Conservation (phyloP, 2,113 vertebrate genomes). For the Rhynchomys soricoides region DNA sequence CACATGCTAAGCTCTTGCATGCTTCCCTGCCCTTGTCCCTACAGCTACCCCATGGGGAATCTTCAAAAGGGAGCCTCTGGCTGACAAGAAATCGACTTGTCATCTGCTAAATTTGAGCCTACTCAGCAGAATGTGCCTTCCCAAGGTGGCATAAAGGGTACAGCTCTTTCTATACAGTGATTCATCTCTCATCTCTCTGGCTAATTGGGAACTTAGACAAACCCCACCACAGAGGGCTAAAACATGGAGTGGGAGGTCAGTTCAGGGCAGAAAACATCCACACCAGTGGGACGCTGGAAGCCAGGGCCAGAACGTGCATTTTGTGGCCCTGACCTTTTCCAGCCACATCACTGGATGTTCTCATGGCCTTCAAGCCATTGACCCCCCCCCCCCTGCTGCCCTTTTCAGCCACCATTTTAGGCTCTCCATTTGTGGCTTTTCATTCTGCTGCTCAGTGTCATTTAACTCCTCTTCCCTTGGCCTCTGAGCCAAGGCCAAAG, state of each 20-base stretch:
- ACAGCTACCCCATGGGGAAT: background rate
- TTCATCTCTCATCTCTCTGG: slow-evolving; percentile 49
- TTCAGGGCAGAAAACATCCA: background rate
- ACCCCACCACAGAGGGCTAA: background rate
- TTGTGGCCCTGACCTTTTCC: background rate
- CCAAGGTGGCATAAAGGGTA: slow-evolving; percentile 15
- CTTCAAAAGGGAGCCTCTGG: slow-evolving; percentile 56
- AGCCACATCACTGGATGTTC: background rate
- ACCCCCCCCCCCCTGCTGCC: background rate
- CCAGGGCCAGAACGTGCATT: background rate
- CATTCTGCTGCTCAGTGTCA: slow-evolving; percentile 28
- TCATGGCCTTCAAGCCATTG: background rate
- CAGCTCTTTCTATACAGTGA: background rate
- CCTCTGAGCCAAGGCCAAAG: slow-evolving; percentile 53
- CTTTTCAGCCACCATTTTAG: slow-evolving; percentile 60
- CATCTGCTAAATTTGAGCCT: slow-evolving; percentile 15
- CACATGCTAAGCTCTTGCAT: background rate
- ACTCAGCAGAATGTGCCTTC: slow-evolving; percentile 64
- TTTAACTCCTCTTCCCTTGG: slow-evolving; percentile 32
- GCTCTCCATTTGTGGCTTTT: slow-evolving; percentile 44
- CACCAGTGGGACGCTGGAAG: background rate
- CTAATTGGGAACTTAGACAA: slow-evolving; percentile 50
- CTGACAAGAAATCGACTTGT: slow-evolving; percentile 58
- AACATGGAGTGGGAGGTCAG: background rate
- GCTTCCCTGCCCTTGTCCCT: slow-evolving; percentile 14